Conservation (phyloP, 2,797 vertebrate genomes). For the Harpagifer antarcticus region DNA sequence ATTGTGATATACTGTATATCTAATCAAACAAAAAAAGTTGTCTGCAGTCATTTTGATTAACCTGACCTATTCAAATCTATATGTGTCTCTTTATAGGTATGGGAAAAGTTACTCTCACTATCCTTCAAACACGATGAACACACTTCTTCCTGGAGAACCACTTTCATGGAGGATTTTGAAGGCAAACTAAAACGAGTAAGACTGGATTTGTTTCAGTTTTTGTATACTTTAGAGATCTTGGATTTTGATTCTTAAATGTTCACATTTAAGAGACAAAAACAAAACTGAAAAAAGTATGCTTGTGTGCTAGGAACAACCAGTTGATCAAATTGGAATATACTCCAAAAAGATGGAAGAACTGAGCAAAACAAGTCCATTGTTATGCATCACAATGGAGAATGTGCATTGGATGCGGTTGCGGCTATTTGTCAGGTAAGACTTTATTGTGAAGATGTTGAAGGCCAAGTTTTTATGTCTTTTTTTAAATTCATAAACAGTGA, state of each 20-base stretch:
- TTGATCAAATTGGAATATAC: conserved; percentile 48
- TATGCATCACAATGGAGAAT: conserved; percentile 44
- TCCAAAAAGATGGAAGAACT: conserved; percentile 28
- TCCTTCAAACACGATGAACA: conserved; percentile 24
- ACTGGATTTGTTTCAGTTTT: background rate
- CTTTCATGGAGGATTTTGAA: conserved; percentile 38
- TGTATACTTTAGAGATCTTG: background rate
- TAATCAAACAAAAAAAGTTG: no score
- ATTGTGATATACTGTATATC: no score
- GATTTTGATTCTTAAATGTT: background rate
- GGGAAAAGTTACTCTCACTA: conserved; percentile 23
- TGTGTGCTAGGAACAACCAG: fast-evolving
- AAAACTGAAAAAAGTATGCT: background rate
- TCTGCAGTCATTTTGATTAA: background rate
- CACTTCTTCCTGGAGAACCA: conserved; percentile 18
- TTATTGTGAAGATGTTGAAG: no score
- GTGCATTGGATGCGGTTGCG: conserved; percentile 43
- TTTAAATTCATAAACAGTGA: background rate
- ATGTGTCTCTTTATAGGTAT: conserved; percentile 35
- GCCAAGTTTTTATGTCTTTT: background rate
- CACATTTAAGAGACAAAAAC: background rate
- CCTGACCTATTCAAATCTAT: background rate
- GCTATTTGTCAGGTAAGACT: conserved; percentile 46
- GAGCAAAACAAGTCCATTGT: conserved; percentile 5
- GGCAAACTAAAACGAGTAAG: conserved; percentile 46